Percentiles rank a stretch among this genome's conserved stretches.
phyloP scores from a whole-genome alignment of 2,888 invertebrate species.

The Nymphalis urticae region DNA sequence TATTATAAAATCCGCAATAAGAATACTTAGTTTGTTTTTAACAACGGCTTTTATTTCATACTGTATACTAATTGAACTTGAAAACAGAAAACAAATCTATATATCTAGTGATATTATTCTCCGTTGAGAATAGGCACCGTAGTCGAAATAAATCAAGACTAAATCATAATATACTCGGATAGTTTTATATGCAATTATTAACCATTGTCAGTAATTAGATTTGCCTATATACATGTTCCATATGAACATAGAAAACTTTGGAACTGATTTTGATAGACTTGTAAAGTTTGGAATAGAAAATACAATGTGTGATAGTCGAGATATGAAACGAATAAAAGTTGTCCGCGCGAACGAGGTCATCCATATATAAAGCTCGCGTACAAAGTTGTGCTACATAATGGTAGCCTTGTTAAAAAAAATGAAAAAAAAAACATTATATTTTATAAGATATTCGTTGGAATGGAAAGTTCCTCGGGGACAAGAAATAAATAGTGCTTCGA shows the following conservation, averaged over 20 bases:
- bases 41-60: no score
- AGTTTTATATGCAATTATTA: no score
- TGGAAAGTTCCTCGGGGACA: background rate
- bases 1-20: no score
- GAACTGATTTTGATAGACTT: slow-evolving; percentile 8
- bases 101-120: no score
- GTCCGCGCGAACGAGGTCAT: slow-evolving; percentile 3
- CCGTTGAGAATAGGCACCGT: no score
- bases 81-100: no score
- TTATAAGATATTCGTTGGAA: slow-evolving; percentile 1
- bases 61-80: no score
- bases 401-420: slow-evolving; percentile 6
- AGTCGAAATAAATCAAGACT: no score
- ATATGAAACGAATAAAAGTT: slow-evolving; percentile 11
- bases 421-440: background rate
- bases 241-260: background rate
- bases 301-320: slow-evolving; percentile 9
- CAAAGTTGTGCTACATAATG: slow-evolving; percentile 6
- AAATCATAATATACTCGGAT: no score
- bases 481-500: background rate
- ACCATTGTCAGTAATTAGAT: background rate
- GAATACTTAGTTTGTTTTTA: no score
- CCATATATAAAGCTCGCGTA: slow-evolving; percentile 9
- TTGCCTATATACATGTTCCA: background rate
- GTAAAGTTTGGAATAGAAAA: background rate